These are phyloP conservation scores for Cyrtonyx montezumae DNA, from an alignment of 2,113 vertebrate species.

Conservation along the genomic window DNA sequence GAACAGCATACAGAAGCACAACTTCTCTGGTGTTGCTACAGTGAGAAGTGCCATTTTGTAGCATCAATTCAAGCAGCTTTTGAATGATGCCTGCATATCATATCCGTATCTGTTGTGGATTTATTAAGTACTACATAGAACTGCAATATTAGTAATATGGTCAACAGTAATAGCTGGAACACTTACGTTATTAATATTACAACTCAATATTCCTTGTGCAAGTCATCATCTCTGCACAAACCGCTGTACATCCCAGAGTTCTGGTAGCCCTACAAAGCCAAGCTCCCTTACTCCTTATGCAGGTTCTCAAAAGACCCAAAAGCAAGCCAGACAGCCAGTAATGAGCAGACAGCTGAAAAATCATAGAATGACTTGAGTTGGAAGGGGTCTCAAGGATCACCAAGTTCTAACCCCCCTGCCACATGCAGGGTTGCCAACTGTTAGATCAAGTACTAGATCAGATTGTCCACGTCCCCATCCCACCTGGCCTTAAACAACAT, in stretches of 20 bases:
- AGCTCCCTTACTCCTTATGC: neutral
- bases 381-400: too few relatives aligned
- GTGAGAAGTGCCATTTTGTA: neutral
- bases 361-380: neutral
- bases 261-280: neutral
- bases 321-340: neutral
- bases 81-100: neutral
- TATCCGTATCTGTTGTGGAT: neutral
- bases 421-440: too few relatives aligned
- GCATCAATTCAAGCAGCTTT: neutral
- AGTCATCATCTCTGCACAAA: neutral
- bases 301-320: neutral
- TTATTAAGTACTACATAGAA: neutral
- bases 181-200: neutral
- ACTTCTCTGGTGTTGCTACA: neutral
- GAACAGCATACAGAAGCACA: neutral
- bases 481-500: too few relatives aligned
- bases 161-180: neutral
- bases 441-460: too few relatives aligned
- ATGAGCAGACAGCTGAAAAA: conserved; percentile 31
- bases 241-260: neutral
- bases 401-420: too few relatives aligned
- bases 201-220: neutral
- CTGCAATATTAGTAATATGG: neutral
- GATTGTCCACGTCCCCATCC: too few relatives aligned